Evolutionary conservation across 1,140 invertebrate species (phyloP).

Genomic region (Bombyx mori): ASM3026992v2 NC_085114.1:10503501-10504000

Average conservation of each 20-base stretch:
- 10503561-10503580: slow-evolving; percentile 3
- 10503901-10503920: background rate
- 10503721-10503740: slow-evolving; percentile 1
- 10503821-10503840: slow-evolving; percentile 1
- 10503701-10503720: slow-evolving; percentile 1
- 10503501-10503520: background rate
- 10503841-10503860: slow-evolving; percentile 1
- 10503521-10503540: slow-evolving; percentile 3
- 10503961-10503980: background rate
- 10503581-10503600: background rate
- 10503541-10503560: background rate
- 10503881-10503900: slow-evolving; percentile 2
- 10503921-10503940: background rate
- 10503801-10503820: background rate
- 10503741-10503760: background rate
- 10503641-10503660: slow-evolving; percentile 3
- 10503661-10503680: background rate
- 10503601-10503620: background rate
- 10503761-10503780: slow-evolving; percentile 4
- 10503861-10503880: background rate
- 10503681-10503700: slow-evolving; percentile 4
- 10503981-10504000: background rate
- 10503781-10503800: slow-evolving; percentile 6
- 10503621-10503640: background rate
- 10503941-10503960: background rate